phyloP scores from a whole-genome alignment of 2,888 invertebrate species.

The Ypsolopha scabrella region DNA sequence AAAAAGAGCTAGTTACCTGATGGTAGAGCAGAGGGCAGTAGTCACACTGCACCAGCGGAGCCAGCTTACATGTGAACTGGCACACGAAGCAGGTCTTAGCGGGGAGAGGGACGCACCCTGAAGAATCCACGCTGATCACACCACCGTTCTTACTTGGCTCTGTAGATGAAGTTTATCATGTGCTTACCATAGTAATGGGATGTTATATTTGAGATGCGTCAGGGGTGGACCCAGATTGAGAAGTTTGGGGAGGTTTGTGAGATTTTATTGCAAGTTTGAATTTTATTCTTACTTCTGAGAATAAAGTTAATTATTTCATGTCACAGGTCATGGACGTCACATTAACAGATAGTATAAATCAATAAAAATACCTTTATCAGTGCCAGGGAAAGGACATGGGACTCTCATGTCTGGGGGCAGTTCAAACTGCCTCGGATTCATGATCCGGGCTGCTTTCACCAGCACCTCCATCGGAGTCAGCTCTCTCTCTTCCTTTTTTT shows the following conservation, averaged over 20 bases:
- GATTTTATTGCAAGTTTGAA: too few species aligned
- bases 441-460: conserved; percentile 83
- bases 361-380: conserved; percentile 75
- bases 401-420: conserved; percentile 84
- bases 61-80: conserved; percentile 83
- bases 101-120: conserved; percentile 83
- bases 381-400: conserved; percentile 84
- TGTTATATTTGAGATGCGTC: too few species aligned
- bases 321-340: too few species aligned
- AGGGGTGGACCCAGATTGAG: too few species aligned
- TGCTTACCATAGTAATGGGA: too few species aligned
- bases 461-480: conserved; percentile 80
- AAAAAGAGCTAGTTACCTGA: conserved; percentile 43
- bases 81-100: conserved; percentile 89
- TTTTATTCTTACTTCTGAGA: too few species aligned
- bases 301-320: too few species aligned
- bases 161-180: neutral
- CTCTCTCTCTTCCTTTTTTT: conserved; percentile 26
- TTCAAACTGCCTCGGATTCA: conserved; percentile 93
- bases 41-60: conserved; percentile 92
- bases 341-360: too few species aligned
- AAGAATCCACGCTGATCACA: conserved; percentile 40
- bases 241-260: too few species aligned
- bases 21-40: conserved; percentile 93
- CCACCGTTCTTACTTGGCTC: conserved; percentile 28